Evolutionary conservation across 2,888 invertebrate species (phyloP).

Genomic region (Hoplodrina ambigua): DNA sequence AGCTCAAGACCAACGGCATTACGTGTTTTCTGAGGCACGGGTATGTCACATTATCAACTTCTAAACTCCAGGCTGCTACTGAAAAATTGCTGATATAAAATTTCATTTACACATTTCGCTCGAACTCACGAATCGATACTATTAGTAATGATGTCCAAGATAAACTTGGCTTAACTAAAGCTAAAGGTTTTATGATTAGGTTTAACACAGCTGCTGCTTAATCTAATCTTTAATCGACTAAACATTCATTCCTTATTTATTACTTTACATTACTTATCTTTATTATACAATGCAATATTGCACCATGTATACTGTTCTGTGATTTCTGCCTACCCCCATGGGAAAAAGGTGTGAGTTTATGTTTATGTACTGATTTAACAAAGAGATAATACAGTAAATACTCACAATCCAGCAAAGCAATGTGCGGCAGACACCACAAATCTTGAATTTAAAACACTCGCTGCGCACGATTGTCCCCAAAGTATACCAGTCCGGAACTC

Average conservation of each 20-base stretch:
- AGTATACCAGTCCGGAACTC: conserved; percentile 55
- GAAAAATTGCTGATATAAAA: too few species aligned
- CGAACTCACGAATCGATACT: too few species aligned
- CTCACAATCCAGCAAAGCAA: conserved; percentile 66
- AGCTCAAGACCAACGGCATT: too few species aligned
- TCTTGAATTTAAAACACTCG: conserved; percentile 59
- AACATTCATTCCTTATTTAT: neutral
- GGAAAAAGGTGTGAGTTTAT: too few species aligned
- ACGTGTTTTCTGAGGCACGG: too few species aligned
- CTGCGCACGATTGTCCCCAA: conserved; percentile 69
- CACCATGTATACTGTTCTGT: too few species aligned
- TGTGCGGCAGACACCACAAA: conserved; percentile 67
- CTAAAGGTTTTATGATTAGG: conserved; percentile 7
- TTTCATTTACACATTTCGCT: too few species aligned
- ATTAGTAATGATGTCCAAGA: neutral
- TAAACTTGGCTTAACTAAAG: neutral
- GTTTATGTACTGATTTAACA: too few species aligned
- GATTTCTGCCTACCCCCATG: too few species aligned
- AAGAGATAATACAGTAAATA: conserved; percentile 8
- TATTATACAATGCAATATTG: neutral
- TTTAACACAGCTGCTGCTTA: neutral
- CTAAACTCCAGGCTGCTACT: too few species aligned
- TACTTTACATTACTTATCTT: neutral
- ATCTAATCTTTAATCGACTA: conserved; percentile 19
- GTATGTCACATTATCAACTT: too few species aligned